Evolutionary conservation across 2,113 vertebrate genomes (phyloP), one percentile per base, ranked within the genome.

Genomic region (Steatornis caripensis): DNA sequence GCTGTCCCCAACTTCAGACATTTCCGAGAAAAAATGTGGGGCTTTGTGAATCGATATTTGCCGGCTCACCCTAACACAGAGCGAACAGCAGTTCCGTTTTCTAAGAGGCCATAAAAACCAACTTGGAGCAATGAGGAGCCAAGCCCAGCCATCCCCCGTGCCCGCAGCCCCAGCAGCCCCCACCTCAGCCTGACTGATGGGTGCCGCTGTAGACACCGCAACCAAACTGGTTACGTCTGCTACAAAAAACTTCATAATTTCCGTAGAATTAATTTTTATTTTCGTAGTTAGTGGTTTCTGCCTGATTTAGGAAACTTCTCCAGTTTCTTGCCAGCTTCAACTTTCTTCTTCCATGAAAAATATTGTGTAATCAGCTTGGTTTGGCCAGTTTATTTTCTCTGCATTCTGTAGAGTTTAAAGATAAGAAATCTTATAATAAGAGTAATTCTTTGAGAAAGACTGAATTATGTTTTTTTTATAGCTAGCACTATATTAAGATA

Each of bases 1-100:
- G 5, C 4, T 48, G 36, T 30, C 49, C 51, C 54, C 39, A 76
- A 1, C 27, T 0, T 0, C 2, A 22, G 48, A 12, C 17, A 24
- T 48, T 71, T 41, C 55, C 57, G n/a, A 15, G 43, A 18, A 46
- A 23, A 81, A 69, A 53, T 0, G 13, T 24, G 24, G 19, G n/a
- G 5, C 21, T 89, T 41, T 82, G 60, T 39, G 51, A 37, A 18
- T 10, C 1, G 1, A 16, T 19, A 22, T 53, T 68, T 85, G 53
- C 65, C 65, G 79, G 36, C 27, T 87, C 5, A 2, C 24, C 46
- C 48, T 6, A 34, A 57, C 18, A 14, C 26, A 45, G 17, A 87
- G 17, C n/a, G 53, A 48, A 29, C 36, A 65, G 65, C 54, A 90
- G 10, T 30, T 82, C 55, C 12, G 10, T 57, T 24, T n/a, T 20